Base-by-base conservation (phyloP, 2,888 invertebrate genomes). In the Listrodromus nycthemerus region DNA sequence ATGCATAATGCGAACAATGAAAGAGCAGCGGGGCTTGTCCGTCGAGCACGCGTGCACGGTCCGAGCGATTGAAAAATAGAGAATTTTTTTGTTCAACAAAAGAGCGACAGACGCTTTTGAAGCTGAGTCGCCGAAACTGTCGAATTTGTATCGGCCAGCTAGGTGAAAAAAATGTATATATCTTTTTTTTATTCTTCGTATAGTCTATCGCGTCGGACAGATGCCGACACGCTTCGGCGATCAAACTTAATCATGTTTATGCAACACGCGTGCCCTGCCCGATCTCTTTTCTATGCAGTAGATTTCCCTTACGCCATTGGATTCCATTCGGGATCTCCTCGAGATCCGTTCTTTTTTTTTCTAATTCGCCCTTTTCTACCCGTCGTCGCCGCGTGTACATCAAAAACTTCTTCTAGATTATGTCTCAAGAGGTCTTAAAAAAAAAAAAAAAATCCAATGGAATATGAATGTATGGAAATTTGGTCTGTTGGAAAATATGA, bases 191-290 rank as follows among this genome's bases (percentile, higher is more conserved):
- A 58, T 58, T 6, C 27, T 16, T 13, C 16, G 16, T 58, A 58
- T 52, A 80, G 75, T 24, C 65, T 70, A 84, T 84, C 77, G 74
- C 81, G 82, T 88, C 82, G 86, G 85, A 85, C 91, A 91, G 91
- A 91, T 91, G 91, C 88, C 82, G 86, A 85, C 87, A 91, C 89
- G 91, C 89, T 89, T 89, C 87, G 88, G 67, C 80, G 89, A 86
- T 87, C 89, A 91, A 91, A 90, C 90, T 89, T 91, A 91, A 91
- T 90, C 88, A 90, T 91, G 87, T 91, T 91, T 91, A 91, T 90
- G 91, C 90, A 91, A 91, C 88, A 86, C 89, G 88, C 87, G 89
- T 85, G 89, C 88, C 84, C 33, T 48, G 37, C 19, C 78, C 50
- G 71, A 71, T 65, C 71, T 77, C 75, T 69, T 45, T 63, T 66